Percentiles rank a stretch among this genome's conserved stretches.
Evolutionary conservation across 2,113 vertebrate genomes (phyloP).

Genomic region (Anser brachyrhynchus): DNA sequence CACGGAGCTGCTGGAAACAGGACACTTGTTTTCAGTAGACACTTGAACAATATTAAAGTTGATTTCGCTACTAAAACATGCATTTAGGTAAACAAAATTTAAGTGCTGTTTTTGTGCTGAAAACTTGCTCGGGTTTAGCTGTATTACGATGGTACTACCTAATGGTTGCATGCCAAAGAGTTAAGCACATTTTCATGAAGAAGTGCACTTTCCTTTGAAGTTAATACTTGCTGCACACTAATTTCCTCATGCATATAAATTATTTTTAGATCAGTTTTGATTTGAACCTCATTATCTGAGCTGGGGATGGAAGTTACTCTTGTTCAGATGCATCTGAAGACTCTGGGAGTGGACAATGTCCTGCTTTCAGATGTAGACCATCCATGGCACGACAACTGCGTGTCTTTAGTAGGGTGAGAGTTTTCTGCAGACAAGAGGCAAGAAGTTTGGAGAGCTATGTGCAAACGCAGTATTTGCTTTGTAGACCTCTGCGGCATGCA

Average conservation of each 20-base stretch:
- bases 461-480: neutral
- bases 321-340: neutral
- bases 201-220: neutral
- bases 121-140: neutral
- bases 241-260: neutral
- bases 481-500: neutral
- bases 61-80: neutral
- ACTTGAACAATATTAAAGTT: neutral
- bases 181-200: neutral
- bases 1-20: neutral
- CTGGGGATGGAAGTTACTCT: neutral
- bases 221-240: neutral
- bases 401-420: neutral
- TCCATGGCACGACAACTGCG: neutral
- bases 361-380: neutral
- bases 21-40: neutral
- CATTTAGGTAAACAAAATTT: neutral
- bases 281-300: neutral
- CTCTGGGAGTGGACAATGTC: neutral
- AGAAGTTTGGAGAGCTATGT: neutral
- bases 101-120: neutral
- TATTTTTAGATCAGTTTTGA: neutral
- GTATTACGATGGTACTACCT: neutral
- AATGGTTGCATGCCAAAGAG: neutral
- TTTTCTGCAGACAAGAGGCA: rapidly evolving